phyloP scores from a whole-genome alignment of 2,797 vertebrate species.

The Chromis chromis region DNA sequence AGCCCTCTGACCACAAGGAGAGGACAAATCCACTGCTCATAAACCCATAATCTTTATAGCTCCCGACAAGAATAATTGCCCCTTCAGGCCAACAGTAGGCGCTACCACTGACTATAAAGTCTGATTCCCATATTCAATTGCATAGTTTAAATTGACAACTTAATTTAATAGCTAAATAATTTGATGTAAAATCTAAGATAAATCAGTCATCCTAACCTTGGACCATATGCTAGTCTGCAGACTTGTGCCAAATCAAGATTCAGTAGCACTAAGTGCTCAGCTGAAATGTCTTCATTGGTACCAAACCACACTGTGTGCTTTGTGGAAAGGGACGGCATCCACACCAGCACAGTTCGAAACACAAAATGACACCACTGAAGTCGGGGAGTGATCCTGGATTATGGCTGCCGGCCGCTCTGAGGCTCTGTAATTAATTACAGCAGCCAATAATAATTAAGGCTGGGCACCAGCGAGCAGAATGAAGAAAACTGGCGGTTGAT shows the following conservation, averaged over 20 bases:
- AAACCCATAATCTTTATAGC: slow-evolving; percentile 69
- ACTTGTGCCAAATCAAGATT: slow-evolving; percentile 27
- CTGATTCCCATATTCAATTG: slow-evolving; percentile 28
- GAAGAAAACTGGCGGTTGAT: slow-evolving; percentile 61
- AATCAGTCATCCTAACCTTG: slow-evolving; percentile 34
- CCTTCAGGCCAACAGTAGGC: slow-evolving; percentile 51
- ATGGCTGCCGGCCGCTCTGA: slow-evolving; percentile 49
- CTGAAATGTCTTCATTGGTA: background rate
- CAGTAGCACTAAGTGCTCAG: background rate
- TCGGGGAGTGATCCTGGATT: slow-evolving; percentile 51
- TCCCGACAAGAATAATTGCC: slow-evolving; percentile 53
- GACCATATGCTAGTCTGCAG: slow-evolving; percentile 40
- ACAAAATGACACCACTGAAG: slow-evolving; percentile 46
- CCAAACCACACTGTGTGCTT: background rate
- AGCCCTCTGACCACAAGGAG: slow-evolving; percentile 64
- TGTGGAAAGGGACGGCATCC: slow-evolving; percentile 5
- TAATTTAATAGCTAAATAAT: slow-evolving; percentile 44
- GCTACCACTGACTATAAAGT: slow-evolving; percentile 45
- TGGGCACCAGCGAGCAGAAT: slow-evolving; percentile 54
- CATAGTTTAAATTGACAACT: slow-evolving; percentile 46
- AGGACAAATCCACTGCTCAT: slow-evolving; percentile 70
- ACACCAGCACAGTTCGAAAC: background rate
- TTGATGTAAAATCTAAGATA: slow-evolving; percentile 30
- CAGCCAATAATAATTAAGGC: slow-evolving; percentile 76
- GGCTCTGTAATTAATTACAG: slow-evolving; percentile 76